Base-by-base conservation (phyloP, 1,140 invertebrate species). In the Aradophagus sp. region DNA sequence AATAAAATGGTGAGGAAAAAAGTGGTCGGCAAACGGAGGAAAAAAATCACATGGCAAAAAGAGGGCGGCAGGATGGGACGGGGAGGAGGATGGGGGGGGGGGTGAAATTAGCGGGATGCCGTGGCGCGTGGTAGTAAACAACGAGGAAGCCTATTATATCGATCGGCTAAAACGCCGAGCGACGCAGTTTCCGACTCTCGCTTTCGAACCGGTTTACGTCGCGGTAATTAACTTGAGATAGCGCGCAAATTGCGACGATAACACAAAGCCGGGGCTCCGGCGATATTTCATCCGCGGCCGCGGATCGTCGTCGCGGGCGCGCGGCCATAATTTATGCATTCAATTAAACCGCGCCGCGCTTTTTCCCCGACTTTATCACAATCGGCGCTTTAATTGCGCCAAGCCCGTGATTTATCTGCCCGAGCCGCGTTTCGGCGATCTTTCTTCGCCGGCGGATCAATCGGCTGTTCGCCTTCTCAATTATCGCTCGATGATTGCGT, bases 131-230 rank as follows among this genome's bases (percentile, higher is more conserved):
- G 58, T 52, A 20, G 61, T 62, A 58, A 72, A 58, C 69, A 72
- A 58, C 69, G 69, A 38, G n/a, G 69, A 72, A 66, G 55, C 69
- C 62, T 67, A 62, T 72, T 72, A 72, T 72, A 72, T 72, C 69
- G 69, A 72, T 72, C 62, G 50, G 44, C 50, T 62, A 11, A 42
- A 72, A 72, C 56, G 44, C n/a, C 55, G 52, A 72, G 67, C 69
- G 69, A 72, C 69, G 69, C 69, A 72, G 67, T 72, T 72, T 72
- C 62, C 55, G 69, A 72, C 69, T 72, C 62, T 72, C 69, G 69
- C 69, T 72, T 72, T 72, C 62, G 44, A 72, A 72, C 69, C 69
- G 69, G 69, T 72, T 72, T 62, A 50, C 44, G 56, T 52, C 23
- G 48, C 69, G 48, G n/a, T 65, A 66, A 66, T 72, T 72, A 72